A percentile compares a stretch with the other conserved stretches of the same genome.
Conservation (phyloP, 2,113 vertebrate genomes). For the Dasyurus viverrinus region DNA sequence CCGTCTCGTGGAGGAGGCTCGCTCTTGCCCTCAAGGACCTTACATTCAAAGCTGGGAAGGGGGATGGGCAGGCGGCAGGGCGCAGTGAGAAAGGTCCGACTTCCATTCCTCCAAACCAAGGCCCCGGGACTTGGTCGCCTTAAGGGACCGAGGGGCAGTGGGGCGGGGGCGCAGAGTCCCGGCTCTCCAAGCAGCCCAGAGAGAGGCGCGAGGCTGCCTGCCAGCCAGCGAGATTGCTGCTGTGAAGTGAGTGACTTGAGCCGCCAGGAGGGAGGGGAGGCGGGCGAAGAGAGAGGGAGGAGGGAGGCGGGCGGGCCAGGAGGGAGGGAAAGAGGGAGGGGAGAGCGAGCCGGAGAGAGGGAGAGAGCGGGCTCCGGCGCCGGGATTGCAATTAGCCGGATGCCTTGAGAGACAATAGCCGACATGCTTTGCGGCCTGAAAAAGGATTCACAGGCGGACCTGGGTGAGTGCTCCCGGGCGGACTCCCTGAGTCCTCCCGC, state of each 20-base stretch:
- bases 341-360: not conserved
- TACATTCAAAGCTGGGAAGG: not conserved
- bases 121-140: slow-evolving; percentile 49
- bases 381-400: slow-evolving; percentile 66
- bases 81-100: not conserved
- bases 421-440: slow-evolving; percentile 89
- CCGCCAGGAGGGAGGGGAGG: not conserved
- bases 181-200: slow-evolving; percentile 20
- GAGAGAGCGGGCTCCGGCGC: slow-evolving; percentile 33
- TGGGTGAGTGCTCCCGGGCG: slow-evolving; percentile 82
- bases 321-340: not conserved
- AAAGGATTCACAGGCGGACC: slow-evolving; percentile 87
- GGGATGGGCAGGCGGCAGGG: not conserved
- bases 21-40: not conserved
- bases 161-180: slow-evolving; percentile 13
- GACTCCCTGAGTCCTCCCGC: rapidly evolving
- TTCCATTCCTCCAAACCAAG: slow-evolving; percentile 4
- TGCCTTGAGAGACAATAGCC: slow-evolving; percentile 77
- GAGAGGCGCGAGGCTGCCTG: not conserved
- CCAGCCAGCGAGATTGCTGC: not conserved
- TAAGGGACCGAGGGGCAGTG: slow-evolving; percentile 22
- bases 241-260: not conserved
- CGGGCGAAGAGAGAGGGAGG: not conserved
- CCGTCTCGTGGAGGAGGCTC: not conserved
- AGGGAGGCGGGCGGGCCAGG: not conserved